Evolutionary conservation across 2,888 invertebrate species (phyloP).

Genomic region (Drosophila ustulata): DNA sequence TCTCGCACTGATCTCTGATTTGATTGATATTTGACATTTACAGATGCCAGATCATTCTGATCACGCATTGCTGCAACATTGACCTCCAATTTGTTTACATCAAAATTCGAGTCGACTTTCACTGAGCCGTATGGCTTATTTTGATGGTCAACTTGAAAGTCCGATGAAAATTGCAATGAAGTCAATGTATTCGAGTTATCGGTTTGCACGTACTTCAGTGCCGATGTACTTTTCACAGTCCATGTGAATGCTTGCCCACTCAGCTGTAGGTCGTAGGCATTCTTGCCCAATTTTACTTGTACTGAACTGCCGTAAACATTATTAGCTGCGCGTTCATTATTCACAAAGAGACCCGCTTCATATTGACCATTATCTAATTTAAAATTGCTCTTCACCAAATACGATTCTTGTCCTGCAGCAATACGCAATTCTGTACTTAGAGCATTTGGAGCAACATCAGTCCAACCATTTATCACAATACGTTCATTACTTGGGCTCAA

Average conservation of each 20-base stretch:
- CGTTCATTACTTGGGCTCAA: constrained; percentile 63
- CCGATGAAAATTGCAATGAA: constrained; percentile 63
- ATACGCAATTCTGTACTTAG: constrained; percentile 70
- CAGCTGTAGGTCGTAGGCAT: constrained; percentile 55
- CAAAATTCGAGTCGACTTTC: constrained; percentile 85
- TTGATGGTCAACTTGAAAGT: constrained; percentile 57
- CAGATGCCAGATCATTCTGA: constrained; percentile 87
- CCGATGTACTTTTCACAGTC: constrained; percentile 44
- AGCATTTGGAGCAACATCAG: constrained; percentile 64
- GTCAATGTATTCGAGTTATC: constrained; percentile 45
- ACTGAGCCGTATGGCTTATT: constrained; percentile 54
- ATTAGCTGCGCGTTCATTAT: constrained; percentile 66
- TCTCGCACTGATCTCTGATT: constrained; percentile 83
- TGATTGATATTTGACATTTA: constrained; percentile 85
- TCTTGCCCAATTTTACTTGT: constrained; percentile 46
- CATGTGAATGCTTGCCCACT: constrained; percentile 64
- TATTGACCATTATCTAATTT: constrained; percentile 69
- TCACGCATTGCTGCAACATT: constrained; percentile 87
- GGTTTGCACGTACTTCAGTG: constrained; percentile 54
- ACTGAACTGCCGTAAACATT: constrained; percentile 73
- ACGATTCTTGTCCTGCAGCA: constrained; percentile 60
- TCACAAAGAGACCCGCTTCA: constrained; percentile 73
- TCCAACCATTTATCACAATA: constrained; percentile 78
- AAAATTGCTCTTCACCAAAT: constrained; percentile 68
- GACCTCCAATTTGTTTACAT: constrained; percentile 83